A percentile compares a stretch with the other conserved stretches of the same genome.
phyloP scores from a whole-genome alignment of 2,888 invertebrate species.

The Glyphotaelius pellucidus region DNA sequence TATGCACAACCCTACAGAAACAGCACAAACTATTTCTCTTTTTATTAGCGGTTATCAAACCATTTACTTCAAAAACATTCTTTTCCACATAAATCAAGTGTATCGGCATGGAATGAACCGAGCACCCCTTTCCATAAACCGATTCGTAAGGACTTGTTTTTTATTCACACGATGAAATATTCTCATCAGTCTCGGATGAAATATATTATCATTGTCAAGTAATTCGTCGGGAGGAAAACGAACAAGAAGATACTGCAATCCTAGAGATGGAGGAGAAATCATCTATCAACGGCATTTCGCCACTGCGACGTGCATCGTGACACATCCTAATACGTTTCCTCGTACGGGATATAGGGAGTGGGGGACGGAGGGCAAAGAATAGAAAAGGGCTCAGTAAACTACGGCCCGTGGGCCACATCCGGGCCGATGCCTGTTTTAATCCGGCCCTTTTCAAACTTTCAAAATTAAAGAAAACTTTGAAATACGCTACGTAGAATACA shows the following conservation, averaged over 20 bases:
- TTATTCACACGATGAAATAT: conserved; percentile 26
- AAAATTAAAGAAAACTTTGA: no score
- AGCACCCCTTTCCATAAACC: neutral
- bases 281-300: conserved; percentile 55
- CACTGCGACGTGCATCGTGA: conserved; percentile 54
- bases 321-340: conserved; percentile 56
- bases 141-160: neutral
- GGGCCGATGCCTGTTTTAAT: no score
- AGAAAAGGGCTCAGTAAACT: no score
- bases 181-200: conserved; percentile 41
- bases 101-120: neutral
- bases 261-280: conserved; percentile 55
- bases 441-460: no score
- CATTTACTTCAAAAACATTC: neutral
- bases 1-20: no score
- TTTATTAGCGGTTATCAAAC: no score
- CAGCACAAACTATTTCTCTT: no score
- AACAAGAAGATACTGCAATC: conserved; percentile 48
- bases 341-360: neutral
- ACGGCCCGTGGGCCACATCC: no score
- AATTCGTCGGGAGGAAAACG: conserved; percentile 26
- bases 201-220: conserved; percentile 48
- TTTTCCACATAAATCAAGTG: neutral
- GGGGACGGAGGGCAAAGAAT: neutral
- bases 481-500: no score